Base-by-base conservation (phyloP, 2,888 invertebrate species). In the Spicauda simplicius region DNA sequence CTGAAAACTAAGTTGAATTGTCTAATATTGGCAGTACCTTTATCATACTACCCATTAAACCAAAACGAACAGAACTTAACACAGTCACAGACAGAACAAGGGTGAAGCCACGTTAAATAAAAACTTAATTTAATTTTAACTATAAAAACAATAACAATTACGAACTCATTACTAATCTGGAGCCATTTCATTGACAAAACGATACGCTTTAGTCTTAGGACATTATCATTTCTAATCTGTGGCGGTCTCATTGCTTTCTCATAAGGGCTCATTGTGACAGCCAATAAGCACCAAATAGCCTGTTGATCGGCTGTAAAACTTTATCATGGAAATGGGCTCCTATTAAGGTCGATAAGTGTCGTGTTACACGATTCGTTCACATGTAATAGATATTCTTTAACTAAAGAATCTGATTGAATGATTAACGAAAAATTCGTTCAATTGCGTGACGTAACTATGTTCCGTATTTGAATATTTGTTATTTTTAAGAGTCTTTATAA, bases 221-320 rank as follows among this genome's bases (percentile, higher is more conserved):
- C 70, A 41, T 57, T 68, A 58, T 61, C 58, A 66, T 60, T 66
- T 63, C 70, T 73, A 72, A 72, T 60, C 74, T 75, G 72, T 65
- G 72, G 71, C 66, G 71, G 70, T 73, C 77, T 78, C 75, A 79
- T 78, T 78, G 70, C 75, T 69, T 70, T 74, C 73, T 70, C 73
- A 79, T 79, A 76, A 77, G 81, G 79, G 80, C 75, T 74, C 74
- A 80, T 80, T 82, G 79, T 77, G 69, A 72, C 71, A 71, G 72
- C 70, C 76, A 77, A 76, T 78, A 75, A 74, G 77, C 73, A 75
- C 72, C 67, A 78, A 80, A 81, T 79, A 77, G 76, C 70, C 72
- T 70, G 73, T 73, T 76, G 72, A 78, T 78, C 75, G 72, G 72
- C 75, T 76, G 76, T 74, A 74, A 76, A 81, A 74, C 78, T 82